phyloP scores from a whole-genome alignment of 2,797 vertebrate genomes.

The Cossypha heuglini region DNA sequence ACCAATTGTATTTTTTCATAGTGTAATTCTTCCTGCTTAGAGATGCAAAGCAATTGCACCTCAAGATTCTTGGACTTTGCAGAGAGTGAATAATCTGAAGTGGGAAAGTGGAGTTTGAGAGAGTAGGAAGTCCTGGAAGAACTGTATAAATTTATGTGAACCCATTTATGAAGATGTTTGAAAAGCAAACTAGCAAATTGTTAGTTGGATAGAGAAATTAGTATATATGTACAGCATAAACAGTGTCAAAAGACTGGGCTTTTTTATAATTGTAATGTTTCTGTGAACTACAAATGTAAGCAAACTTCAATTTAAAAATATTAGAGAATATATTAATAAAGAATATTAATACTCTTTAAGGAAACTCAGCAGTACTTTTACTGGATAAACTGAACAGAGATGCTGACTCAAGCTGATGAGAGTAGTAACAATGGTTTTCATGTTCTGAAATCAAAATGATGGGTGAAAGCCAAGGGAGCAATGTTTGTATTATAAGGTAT shows the following conservation, averaged over 20 bases:
- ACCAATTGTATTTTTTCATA: not conserved
- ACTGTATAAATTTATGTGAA: not conserved
- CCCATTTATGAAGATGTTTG: not conserved
- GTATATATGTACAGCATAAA: not conserved
- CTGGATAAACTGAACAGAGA: not conserved
- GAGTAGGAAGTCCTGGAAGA: not conserved
- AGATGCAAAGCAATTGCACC: not conserved
- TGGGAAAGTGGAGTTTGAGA: not conserved
- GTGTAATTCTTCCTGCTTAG: not conserved
- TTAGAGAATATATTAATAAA: not conserved
- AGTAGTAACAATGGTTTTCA: not conserved
- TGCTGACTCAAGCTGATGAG: not conserved
- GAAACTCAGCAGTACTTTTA: not conserved
- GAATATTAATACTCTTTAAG: not conserved
- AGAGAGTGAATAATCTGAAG: not conserved
- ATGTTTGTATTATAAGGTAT: not conserved
- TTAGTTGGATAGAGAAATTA: not conserved
- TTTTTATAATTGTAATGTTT: not conserved
- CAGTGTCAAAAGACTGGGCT: not conserved
- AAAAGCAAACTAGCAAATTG: not conserved
- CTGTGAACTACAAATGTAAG: not conserved
- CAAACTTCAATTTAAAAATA: not conserved
- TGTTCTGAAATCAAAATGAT: not conserved
- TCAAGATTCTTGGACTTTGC: not conserved
- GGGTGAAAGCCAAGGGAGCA: not conserved